Percentiles rank a stretch among this genome's conserved stretches.
These are phyloP conservation scores for Meloidogyne hapla DNA, from an alignment of 1,140 invertebrate genomes.

Conservation along the genomic window DNA sequence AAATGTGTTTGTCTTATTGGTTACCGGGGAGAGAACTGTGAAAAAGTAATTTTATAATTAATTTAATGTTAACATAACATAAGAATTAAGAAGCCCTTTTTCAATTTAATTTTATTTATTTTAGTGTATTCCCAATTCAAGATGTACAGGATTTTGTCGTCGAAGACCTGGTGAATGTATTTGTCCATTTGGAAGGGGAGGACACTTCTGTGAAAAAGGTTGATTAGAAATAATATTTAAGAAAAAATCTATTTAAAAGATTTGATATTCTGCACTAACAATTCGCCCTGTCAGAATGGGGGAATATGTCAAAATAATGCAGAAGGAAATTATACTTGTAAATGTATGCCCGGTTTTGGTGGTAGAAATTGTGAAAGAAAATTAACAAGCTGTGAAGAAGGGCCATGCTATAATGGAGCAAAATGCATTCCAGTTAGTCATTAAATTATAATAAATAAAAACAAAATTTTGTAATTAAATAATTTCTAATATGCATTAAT, in stretches of 20 bases:
- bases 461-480: too few relatives aligned
- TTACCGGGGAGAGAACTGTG: conserved; percentile 23
- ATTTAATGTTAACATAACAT: not conserved
- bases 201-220: conserved; percentile 34
- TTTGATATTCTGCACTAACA: conserved; percentile 28
- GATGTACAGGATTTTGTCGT: conserved; percentile 29
- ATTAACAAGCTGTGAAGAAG: conserved; percentile 29
- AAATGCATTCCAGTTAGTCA: conserved; percentile 22
- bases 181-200: conserved; percentile 28
- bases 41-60: conserved; percentile 29
- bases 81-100: not conserved
- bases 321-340: conserved; percentile 57
- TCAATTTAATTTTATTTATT: not conserved
- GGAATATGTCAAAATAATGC: conserved; percentile 43
- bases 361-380: conserved; percentile 50
- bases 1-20: conserved; percentile 30
- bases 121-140: conserved; percentile 26
- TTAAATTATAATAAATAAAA: conserved; percentile 6
- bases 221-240: not conserved
- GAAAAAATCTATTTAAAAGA: conserved; percentile 9
- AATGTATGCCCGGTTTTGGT: conserved; percentile 58
- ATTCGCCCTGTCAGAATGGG: conserved; percentile 37
- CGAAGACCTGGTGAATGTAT: conserved; percentile 8
- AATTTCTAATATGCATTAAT: not conserved
- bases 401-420: conserved; percentile 39